These are phyloP conservation scores for Coenonympha arcania DNA, from an alignment of 2,888 invertebrate genomes.

Conservation along the genomic window DNA sequence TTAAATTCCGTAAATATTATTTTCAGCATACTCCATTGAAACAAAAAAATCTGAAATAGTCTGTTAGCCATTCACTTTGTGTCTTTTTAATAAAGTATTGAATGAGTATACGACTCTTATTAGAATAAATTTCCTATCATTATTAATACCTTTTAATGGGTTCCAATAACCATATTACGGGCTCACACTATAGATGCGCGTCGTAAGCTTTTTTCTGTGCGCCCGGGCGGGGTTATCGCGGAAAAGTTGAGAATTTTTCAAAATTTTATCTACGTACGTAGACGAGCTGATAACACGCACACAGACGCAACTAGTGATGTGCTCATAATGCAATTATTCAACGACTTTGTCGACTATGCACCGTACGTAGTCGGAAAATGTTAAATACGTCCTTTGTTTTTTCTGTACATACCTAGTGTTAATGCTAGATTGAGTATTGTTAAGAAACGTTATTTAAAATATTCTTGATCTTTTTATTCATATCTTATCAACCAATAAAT, in stretches of 20 bases:
- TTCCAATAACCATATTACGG: neutral
- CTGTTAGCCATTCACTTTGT: no score
- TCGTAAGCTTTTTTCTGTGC: slow-evolving; percentile 56
- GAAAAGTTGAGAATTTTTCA: slow-evolving; percentile 74
- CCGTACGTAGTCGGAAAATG: slow-evolving; percentile 30
- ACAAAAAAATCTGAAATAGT: no score
- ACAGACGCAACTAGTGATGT: slow-evolving; percentile 53
- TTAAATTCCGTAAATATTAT: no score
- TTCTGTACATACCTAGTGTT: neutral
- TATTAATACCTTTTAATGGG: no score
- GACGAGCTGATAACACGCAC: slow-evolving; percentile 47
- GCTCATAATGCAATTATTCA: slow-evolving; percentile 17
- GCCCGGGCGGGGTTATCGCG: slow-evolving; percentile 67
- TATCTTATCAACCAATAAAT: no score
- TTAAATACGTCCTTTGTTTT: neutral
- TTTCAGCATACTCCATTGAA: no score
- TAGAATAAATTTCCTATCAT: neutral
- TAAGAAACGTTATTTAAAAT: no score
- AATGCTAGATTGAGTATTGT: neutral
- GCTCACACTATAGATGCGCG: slow-evolving; percentile 47
- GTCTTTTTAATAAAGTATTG: no score
- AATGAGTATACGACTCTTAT: neutral
- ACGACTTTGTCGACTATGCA: slow-evolving; percentile 24
- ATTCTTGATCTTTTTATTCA: no score
- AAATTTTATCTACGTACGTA: slow-evolving; percentile 69